Evolutionary conservation across 2,797 vertebrate genomes (phyloP).

Genomic region (Cyprinella venusta): DNA sequence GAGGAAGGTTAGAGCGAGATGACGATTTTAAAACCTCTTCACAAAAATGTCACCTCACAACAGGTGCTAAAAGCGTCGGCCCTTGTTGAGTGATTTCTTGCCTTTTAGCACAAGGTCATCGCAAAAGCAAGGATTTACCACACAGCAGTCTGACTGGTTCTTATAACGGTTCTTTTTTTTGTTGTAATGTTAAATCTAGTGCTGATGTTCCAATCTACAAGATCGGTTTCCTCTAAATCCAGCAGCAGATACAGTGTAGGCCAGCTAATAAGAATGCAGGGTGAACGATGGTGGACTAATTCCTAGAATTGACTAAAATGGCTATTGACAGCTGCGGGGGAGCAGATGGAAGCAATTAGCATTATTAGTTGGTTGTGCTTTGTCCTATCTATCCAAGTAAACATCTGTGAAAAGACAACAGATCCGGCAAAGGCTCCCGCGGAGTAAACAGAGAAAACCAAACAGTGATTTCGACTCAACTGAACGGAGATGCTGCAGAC

Average conservation of each 20-base stretch:
- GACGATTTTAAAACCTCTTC: conserved; percentile 46
- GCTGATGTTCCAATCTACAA: background rate
- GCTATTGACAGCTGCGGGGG: conserved; percentile 71
- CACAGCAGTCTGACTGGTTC: background rate
- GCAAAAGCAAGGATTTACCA: background rate
- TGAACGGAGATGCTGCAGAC: conserved; percentile 23
- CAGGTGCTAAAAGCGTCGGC: conserved; percentile 59
- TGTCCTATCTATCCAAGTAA: conserved; percentile 68
- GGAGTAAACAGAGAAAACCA: conserved; percentile 27
- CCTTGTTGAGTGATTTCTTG: conserved; percentile 41
- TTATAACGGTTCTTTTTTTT: background rate
- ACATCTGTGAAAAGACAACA: conserved; percentile 64
- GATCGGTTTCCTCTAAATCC: background rate
- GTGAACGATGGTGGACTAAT: conserved; percentile 66
- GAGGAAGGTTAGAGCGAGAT: conserved; percentile 39
- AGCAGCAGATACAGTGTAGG: conserved; percentile 25
- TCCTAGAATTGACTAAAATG: conserved; percentile 65
- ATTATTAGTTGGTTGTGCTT: conserved; percentile 68
- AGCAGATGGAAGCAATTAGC: conserved; percentile 76
- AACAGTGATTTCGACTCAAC: conserved; percentile 21
- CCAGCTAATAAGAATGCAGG: conserved; percentile 57
- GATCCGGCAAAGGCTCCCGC: conserved; percentile 6
- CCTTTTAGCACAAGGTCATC: conserved; percentile 41
- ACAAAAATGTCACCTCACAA: conserved; percentile 58
- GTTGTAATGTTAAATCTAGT: background rate